Conservation (phyloP, 2,797 vertebrate species). For the Threskiornis aethiopicus region DNA sequence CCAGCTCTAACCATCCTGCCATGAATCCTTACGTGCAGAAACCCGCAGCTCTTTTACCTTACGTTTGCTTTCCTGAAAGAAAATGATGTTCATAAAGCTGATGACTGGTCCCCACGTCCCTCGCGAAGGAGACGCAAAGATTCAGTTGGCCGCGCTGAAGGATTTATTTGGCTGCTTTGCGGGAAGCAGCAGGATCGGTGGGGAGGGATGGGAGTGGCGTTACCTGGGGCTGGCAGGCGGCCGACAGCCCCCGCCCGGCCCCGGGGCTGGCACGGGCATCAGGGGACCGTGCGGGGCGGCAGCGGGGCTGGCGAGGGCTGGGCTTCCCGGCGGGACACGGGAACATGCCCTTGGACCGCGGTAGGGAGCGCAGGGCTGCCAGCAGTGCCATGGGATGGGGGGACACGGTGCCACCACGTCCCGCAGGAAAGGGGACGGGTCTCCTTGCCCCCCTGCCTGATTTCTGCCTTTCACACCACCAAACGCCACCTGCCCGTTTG, state of each 20-base stretch:
- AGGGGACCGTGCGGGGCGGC: neutral
- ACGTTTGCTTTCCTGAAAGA: neutral
- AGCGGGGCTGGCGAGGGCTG: neutral
- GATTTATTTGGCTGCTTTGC: neutral
- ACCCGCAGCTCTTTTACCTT: neutral
- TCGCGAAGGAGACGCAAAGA: neutral
- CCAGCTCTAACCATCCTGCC: neutral
- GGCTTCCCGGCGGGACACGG: rapidly evolving
- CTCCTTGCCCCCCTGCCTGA: neutral
- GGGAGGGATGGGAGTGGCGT: neutral
- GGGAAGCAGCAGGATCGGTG: neutral
- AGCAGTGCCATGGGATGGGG: rapidly evolving
- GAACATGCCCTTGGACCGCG: rapidly evolving
- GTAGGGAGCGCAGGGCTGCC: neutral
- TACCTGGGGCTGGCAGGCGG: neutral
- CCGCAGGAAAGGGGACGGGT: rapidly evolving
- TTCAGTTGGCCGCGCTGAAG: neutral
- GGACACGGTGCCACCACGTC: rapidly evolving
- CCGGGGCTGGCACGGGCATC: neutral
- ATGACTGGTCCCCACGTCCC: neutral
- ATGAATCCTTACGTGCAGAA: neutral
- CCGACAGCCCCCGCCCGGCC: neutral
- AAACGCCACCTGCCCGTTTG: neutral
- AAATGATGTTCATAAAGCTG: slow-evolving; percentile 1
- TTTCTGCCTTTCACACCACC: neutral